Percentiles rank a stretch among this genome's conserved stretches.
Evolutionary conservation across 2,113 vertebrate species (phyloP).

Genomic region (Baryphthengus martii): DNA sequence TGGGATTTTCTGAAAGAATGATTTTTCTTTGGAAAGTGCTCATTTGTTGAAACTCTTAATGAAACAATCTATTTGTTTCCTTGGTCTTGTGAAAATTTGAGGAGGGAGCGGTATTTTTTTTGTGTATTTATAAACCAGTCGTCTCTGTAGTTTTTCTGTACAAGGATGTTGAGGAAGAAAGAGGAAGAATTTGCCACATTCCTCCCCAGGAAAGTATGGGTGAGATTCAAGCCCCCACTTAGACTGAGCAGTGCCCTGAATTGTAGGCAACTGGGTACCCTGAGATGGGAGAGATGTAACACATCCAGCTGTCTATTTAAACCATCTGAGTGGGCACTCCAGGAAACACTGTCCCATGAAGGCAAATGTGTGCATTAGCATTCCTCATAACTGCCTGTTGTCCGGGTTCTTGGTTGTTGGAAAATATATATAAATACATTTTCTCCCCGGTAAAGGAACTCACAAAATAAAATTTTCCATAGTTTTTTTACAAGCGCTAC

Average conservation of each 20-base stretch:
- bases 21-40: not conserved
- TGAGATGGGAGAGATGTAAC: not conserved
- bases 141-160: not conserved
- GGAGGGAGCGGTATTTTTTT: not conserved
- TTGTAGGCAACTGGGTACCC: not conserved
- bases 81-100: not conserved
- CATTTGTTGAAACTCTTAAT: not conserved
- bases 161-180: not conserved
- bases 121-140: not conserved
- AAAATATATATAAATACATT: accelerated
- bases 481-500: not conserved
- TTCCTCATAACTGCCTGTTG: not conserved
- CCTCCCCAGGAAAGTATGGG: not conserved
- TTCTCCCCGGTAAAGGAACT: not conserved
- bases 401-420: not conserved
- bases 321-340: not conserved
- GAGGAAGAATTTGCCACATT: not conserved
- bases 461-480: not conserved
- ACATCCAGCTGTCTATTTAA: not conserved
- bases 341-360: not conserved
- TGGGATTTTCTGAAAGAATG: not conserved
- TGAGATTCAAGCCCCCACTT: not conserved
- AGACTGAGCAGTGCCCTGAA: not conserved
- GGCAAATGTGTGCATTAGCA: not conserved
- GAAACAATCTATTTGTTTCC: not conserved